phyloP scores from a whole-genome alignment of 2,113 vertebrate genomes.

The Ailuropoda melanoleuca region DNA sequence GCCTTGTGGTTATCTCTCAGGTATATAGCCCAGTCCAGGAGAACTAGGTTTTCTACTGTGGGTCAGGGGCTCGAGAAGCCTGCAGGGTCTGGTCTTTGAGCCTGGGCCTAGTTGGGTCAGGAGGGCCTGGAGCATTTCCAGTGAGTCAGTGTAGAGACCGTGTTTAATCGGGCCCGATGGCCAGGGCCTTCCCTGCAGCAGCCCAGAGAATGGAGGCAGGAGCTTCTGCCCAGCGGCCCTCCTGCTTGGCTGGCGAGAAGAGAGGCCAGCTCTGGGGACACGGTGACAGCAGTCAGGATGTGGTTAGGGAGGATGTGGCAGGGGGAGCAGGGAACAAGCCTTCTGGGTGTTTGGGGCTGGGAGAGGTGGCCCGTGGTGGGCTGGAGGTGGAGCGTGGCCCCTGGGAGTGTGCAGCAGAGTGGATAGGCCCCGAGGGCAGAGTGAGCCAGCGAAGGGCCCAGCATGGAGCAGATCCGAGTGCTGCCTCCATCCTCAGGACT shows the following conservation, averaged over 20 bases:
- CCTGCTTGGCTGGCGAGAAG: not conserved
- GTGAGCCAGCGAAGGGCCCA: not conserved
- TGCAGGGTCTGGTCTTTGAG: not conserved
- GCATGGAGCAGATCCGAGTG: too few species aligned
- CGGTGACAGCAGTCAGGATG: not conserved
- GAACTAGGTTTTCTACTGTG: not conserved
- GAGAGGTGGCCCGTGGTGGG: not conserved
- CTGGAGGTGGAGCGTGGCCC: not conserved
- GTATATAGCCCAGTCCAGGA: accelerated
- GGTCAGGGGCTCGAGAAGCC: not conserved
- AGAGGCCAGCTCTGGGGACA: not conserved
- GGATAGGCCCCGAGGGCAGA: not conserved
- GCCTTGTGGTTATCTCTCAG: not conserved
- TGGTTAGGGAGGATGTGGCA: not conserved
- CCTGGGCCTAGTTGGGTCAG: not conserved
- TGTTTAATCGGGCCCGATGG: accelerated
- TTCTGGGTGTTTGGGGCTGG: not conserved
- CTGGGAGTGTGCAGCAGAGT: not conserved
- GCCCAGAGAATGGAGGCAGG: not conserved
- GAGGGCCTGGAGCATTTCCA: not conserved
- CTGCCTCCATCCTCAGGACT: not conserved
- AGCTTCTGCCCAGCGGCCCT: not conserved
- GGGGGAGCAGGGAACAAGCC: not conserved
- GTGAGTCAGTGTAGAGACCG: not conserved
- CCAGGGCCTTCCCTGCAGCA: not conserved